These are phyloP conservation scores for Athripsodes cinereus DNA, from an alignment of 2,888 invertebrate species.

Conservation along the genomic window DNA sequence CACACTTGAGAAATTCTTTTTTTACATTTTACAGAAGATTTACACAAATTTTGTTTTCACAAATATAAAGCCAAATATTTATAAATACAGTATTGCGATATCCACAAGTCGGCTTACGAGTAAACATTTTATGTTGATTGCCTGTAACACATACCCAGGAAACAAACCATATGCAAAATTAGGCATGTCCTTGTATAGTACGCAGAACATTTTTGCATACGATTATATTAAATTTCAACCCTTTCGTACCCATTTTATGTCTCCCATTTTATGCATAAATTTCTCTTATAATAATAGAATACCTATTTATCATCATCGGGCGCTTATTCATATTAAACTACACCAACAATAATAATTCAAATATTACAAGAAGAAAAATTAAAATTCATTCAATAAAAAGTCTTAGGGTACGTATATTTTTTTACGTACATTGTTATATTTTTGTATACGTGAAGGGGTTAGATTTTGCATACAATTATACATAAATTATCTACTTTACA, in stretches of 20 bases:
- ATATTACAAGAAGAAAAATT: slow-evolving; percentile 27
- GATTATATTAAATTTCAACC: slow-evolving; percentile 16
- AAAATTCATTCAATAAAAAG: slow-evolving; percentile 26
- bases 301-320: slow-evolving; percentile 27
- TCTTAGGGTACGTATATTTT: slow-evolving; percentile 16
- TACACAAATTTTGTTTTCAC: too few relatives aligned
- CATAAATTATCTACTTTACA: background rate
- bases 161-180: slow-evolving; percentile 25
- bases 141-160: slow-evolving; percentile 11
- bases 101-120: too few relatives aligned
- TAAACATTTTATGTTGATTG: too few relatives aligned
- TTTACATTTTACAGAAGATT: too few relatives aligned
- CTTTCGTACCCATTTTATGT: background rate
- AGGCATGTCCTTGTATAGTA: slow-evolving; percentile 21
- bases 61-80: too few relatives aligned
- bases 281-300: slow-evolving; percentile 24
- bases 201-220: slow-evolving; percentile 23
- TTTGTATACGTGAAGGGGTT: slow-evolving; percentile 19
- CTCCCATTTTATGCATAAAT: slow-evolving; percentile 23
- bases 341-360: slow-evolving; percentile 20
- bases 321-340: slow-evolving; percentile 25
- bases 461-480: slow-evolving; percentile 2
- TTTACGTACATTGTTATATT: background rate
- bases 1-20: too few relatives aligned
- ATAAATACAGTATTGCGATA: too few relatives aligned